Evolutionary conservation across 2,113 vertebrate species (phyloP).

Genomic region (Addax nasomaculatus): DNA sequence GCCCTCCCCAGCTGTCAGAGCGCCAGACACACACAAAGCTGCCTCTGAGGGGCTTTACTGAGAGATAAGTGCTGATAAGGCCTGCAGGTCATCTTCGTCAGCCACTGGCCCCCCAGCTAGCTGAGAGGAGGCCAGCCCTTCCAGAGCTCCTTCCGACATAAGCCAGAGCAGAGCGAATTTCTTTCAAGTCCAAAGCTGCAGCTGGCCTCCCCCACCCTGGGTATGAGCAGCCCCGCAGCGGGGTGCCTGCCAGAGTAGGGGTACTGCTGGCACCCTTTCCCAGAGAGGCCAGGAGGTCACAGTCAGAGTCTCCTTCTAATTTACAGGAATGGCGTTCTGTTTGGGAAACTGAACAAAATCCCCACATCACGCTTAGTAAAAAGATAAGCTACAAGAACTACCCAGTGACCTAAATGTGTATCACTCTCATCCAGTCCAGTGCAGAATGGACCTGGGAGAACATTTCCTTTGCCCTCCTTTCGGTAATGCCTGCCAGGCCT

Average conservation of each 20-base stretch:
- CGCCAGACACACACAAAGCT: conserved; percentile 2
- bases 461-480: neutral
- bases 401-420: neutral
- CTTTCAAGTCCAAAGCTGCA: neutral
- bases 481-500: neutral
- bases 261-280: neutral
- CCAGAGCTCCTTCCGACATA: neutral
- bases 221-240: neutral
- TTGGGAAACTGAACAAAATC: neutral
- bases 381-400: neutral
- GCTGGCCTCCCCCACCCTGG: neutral
- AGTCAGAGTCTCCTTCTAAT: neutral
- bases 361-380: neutral
- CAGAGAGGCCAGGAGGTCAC: neutral
- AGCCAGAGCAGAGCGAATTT: neutral
- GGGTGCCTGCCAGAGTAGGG: neutral
- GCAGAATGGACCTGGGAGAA: neutral
- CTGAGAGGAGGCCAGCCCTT: neutral
- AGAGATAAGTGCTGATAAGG: conserved; percentile 43
- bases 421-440: neutral
- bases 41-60: neutral
- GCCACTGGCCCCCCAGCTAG: neutral
- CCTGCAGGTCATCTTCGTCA: neutral
- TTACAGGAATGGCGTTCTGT: neutral
- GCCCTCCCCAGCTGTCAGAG: neutral